Evolutionary conservation across 2,113 vertebrate genomes (phyloP).

Genomic region (Regulus satrapa): DNA sequence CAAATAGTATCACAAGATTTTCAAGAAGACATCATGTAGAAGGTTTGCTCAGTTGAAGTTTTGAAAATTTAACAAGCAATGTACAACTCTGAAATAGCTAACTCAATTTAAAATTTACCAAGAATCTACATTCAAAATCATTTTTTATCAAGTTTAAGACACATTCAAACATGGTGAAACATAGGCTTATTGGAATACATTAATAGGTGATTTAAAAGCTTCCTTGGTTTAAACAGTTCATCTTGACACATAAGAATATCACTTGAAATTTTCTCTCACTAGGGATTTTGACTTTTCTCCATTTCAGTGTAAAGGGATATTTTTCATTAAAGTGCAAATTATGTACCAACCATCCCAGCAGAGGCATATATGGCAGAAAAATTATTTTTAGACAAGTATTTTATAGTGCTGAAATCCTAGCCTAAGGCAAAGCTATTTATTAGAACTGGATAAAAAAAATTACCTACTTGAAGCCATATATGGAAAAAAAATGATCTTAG

Average conservation of each 20-base stretch:
- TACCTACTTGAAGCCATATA: not conserved
- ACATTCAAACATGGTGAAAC: not conserved
- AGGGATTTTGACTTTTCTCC: not conserved
- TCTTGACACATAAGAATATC: not conserved
- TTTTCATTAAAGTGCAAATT: not conserved
- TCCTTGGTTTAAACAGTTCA: not conserved
- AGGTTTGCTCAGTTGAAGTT: not conserved
- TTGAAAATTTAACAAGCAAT: not conserved
- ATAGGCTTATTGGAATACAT: not conserved
- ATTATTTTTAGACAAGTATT: not conserved
- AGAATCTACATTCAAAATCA: not conserved
- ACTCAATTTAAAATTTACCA: not conserved
- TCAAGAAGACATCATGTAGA: not conserved
- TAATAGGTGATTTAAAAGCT: not conserved
- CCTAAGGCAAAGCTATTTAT: not conserved
- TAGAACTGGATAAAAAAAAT: not conserved
- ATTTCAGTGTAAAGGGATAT: not conserved
- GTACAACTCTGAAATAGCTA: not conserved
- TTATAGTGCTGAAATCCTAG: not conserved
- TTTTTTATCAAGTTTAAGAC: not conserved
- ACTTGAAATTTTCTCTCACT: not conserved
- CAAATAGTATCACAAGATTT: not conserved
- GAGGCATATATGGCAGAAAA: not conserved
- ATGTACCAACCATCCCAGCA: not conserved
- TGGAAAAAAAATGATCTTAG: not conserved